These are phyloP conservation scores for Mesaphorura yosii DNA, from an alignment of 1,140 invertebrate genomes.

Conservation along the genomic window DNA sequence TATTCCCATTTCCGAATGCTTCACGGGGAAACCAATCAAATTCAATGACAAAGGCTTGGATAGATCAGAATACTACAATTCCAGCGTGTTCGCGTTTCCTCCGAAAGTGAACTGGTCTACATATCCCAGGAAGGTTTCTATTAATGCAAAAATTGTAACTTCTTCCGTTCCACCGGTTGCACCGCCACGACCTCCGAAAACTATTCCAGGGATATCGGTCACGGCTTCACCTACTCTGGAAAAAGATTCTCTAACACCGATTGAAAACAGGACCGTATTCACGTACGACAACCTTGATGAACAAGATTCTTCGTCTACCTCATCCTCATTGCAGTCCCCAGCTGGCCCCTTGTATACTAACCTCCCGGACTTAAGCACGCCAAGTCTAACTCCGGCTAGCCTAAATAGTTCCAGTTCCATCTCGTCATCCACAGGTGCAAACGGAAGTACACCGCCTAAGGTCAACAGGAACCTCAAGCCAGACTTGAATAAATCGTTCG, in stretches of 20 bases:
- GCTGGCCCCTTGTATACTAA: constrained; percentile 1
- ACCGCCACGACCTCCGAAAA: constrained; percentile 62
- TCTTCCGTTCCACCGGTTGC: constrained; percentile 38
- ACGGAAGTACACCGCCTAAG: constrained; percentile 48
- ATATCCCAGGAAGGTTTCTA: constrained; percentile 16
- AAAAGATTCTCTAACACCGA: constrained; percentile 58
- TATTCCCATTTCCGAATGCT: constrained; percentile 63
- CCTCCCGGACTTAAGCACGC: constrained; percentile 44
- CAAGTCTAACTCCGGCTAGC: constrained; percentile 40
- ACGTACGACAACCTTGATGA: constrained; percentile 39
- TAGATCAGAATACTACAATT: constrained; percentile 22
- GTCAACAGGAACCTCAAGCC: constrained; percentile 71
- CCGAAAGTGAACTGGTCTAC: constrained; percentile 28
- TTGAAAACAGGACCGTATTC: constrained; percentile 44
- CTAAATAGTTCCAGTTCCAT: constrained; percentile 29
- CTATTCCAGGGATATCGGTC: constrained; percentile 9
- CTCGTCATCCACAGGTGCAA: constrained; percentile 5
- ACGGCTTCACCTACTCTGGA: constrained; percentile 29
- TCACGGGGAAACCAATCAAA: constrained; percentile 57
- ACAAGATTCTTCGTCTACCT: constrained; percentile 37
- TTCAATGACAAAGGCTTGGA: constrained; percentile 23
- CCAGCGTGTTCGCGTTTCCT: constrained; percentile 23
- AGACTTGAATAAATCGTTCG: constrained; percentile 10
- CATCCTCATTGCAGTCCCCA: constrained; percentile 28
- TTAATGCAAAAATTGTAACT: constrained; percentile 4